These are phyloP conservation scores for Eupithecia dodoneata DNA, from an alignment of 2,888 invertebrate species.

Conservation along the genomic window DNA sequence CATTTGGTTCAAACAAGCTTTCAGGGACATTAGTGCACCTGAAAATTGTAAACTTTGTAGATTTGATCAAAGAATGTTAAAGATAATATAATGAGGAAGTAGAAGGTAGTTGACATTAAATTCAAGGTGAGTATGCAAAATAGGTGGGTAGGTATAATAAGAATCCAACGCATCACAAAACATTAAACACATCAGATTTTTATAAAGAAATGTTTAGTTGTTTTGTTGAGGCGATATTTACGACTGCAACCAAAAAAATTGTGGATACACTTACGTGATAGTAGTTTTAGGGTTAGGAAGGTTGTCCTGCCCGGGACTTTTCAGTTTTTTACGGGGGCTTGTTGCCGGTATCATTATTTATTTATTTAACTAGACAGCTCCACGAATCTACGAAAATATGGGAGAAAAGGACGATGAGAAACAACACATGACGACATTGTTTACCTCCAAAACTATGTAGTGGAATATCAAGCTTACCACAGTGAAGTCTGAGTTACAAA, in stretches of 20 bases:
- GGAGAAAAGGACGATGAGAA: constrained; percentile 21
- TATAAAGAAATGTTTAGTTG: neutral
- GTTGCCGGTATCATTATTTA: constrained; percentile 56
- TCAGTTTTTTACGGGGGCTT: constrained; percentile 65
- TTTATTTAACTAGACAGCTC: constrained; percentile 15
- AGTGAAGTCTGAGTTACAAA: neutral
- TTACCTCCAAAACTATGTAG: constrained; percentile 31
- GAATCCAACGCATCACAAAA: neutral
- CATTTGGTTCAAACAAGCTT: constrained; percentile 82
- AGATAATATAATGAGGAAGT: neutral
- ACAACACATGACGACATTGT: constrained; percentile 42
- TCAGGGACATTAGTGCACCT: constrained; percentile 88
- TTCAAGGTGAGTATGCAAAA: neutral
- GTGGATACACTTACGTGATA: constrained; percentile 67
- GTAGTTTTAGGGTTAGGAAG: constrained; percentile 68
- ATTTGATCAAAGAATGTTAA: neutral
- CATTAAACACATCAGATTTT: too few relatives aligned
- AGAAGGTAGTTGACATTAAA: neutral
- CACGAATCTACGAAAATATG: constrained; percentile 17
- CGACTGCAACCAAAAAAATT: neutral
- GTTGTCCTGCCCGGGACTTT: constrained; percentile 60
- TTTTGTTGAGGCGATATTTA: neutral
- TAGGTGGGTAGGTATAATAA: neutral
- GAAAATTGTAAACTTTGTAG: constrained; percentile 38
- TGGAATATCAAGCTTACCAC: constrained; percentile 18